Base-by-base conservation (phyloP, 2,797 vertebrate genomes). In the Apogon hyalosoma region DNA sequence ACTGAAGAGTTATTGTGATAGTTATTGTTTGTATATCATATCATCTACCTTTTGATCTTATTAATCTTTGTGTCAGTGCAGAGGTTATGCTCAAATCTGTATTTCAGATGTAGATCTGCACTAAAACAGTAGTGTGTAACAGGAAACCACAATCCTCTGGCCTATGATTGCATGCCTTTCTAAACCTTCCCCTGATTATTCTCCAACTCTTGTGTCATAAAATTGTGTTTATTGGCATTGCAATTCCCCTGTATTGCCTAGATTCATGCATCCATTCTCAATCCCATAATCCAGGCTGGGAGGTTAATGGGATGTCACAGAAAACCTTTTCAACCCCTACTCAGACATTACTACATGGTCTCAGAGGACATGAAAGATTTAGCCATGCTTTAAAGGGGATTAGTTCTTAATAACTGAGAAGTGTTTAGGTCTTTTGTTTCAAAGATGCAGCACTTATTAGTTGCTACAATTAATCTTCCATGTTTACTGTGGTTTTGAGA, bases 271-370 rank as follows among this genome's bases (percentile, higher is more conserved):
- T 9, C 12, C 36, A 11, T 21, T 42, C 42, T 68, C 53, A 21
- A 13, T 53, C 28, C 58, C 41, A 43, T 49, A 69, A 56, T 58
- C 42, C 59, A 21, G 56, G 16, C 48, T 7, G 31, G 33, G 54
- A 66, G 67, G 75, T 73, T 79, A 69, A 75, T 79, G 68, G 62
- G 71, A 65, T 43, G 68, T 68, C 74, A 60, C 53, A 18, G 31
- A 41, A 51, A 56, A 54, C 64, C 38, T 45, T 50, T 36, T 42
- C 41, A 55, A 45, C 48, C 28, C 19, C 12, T 11, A 6, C 33
- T 21, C 36, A 63, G 18, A 68, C 14, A 1, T 31, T 7, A 8
- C 47, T 3, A 7, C 14, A 48, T 9, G 24, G 6, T 47, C 51
- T 56, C 53, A 1, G 31, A 61, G 56, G 48, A 46, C 40, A 33